Evolutionary conservation across 2,888 invertebrate species (phyloP).

Genomic region (Trichopria drosophilae): DNA sequence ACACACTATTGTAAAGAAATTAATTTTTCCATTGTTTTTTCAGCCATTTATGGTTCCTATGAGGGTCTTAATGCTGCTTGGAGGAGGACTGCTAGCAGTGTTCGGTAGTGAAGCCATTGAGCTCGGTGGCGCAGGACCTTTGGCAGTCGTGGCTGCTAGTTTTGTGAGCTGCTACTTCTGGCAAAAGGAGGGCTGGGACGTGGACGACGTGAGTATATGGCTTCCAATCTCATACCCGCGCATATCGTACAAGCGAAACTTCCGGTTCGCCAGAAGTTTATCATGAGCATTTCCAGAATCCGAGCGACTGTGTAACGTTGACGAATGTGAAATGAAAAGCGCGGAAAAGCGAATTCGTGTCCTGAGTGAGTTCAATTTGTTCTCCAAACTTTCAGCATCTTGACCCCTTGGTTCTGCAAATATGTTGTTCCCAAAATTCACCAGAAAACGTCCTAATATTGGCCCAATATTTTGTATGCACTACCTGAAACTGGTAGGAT

Average conservation of each 20-base stretch:
- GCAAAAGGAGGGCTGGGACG: conserved; percentile 82
- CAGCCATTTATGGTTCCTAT: conserved; percentile 77
- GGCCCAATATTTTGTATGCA: too few relatives aligned
- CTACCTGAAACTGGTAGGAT: too few relatives aligned
- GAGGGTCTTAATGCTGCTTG: conserved; percentile 76
- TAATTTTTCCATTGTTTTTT: conserved; percentile 31
- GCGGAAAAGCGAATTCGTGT: too few relatives aligned
- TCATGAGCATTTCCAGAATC: conserved; percentile 4
- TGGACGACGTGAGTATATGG: conserved; percentile 67
- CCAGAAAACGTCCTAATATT: too few relatives aligned
- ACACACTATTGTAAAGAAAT: too few relatives aligned
- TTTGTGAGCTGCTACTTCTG: conserved; percentile 82
- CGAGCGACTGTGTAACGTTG: neutral
- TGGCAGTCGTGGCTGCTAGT: conserved; percentile 80
- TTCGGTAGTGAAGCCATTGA: conserved; percentile 83
- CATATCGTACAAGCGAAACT: neutral
- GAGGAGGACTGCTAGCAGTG: conserved; percentile 81
- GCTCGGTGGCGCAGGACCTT: conserved; percentile 75
- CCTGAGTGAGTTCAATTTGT: too few relatives aligned
- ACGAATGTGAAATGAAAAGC: neutral
- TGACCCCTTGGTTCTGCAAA: too few relatives aligned
- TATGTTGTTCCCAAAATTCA: too few relatives aligned
- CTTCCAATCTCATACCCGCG: neutral
- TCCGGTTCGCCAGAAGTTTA: neutral
- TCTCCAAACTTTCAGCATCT: too few relatives aligned